Conservation (phyloP, 1,140 invertebrate genomes). For the Lordiphosa mommai region DNA sequence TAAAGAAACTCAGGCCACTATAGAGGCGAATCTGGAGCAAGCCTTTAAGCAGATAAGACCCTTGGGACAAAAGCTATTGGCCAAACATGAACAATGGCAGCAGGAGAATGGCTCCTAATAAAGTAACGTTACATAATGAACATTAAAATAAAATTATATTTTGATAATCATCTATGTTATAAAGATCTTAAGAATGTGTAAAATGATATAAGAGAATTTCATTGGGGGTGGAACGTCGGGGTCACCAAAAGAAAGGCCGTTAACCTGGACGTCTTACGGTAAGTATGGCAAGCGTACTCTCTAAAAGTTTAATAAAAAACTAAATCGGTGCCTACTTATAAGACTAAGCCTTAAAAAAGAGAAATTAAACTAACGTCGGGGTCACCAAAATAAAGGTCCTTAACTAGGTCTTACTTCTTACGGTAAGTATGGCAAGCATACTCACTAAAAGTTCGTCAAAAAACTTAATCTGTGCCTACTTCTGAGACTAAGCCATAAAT, state of each 20-base stretch:
- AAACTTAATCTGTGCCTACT: too few species aligned
- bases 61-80: slow-evolving; percentile 54
- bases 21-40: slow-evolving; percentile 40
- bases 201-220: too few species aligned
- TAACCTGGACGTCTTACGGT: too few species aligned
- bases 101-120: slow-evolving; percentile 61
- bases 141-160: neutral
- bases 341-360: too few species aligned
- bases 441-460: neutral
- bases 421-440: neutral
- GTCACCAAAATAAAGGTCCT: neutral
- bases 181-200: neutral
- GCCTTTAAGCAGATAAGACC: slow-evolving; percentile 64
- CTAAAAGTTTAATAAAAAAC: neutral
- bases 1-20: slow-evolving; percentile 18
- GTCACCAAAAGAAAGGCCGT: too few species aligned
- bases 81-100: slow-evolving; percentile 66
- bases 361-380: neutral
- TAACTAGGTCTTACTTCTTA: too few species aligned
- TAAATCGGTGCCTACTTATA: too few species aligned
- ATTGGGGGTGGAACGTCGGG: too few species aligned
- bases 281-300: neutral
- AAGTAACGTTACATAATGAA: fast-evolving
- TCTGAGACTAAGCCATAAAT: too few species aligned
- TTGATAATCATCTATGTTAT: neutral